phyloP scores from a whole-genome alignment of 2,113 vertebrate genomes.

The Eonycteris spelaea region DNA sequence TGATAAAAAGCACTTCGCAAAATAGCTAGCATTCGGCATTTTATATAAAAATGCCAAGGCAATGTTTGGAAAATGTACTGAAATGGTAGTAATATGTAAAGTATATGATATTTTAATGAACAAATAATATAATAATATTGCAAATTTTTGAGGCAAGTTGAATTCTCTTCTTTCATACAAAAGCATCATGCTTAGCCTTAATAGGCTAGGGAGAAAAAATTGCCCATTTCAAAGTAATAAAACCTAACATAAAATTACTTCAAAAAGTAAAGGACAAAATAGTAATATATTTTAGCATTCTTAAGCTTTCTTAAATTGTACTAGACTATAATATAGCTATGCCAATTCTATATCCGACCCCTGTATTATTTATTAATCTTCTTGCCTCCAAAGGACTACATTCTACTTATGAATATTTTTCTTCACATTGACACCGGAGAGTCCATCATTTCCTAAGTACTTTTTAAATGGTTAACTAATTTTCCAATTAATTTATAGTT shows the following conservation, averaged over 20 bases:
- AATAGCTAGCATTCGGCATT: background rate
- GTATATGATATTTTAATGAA: background rate
- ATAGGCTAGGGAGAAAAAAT: background rate
- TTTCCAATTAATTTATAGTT: background rate
- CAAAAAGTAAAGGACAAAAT: background rate
- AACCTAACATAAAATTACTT: background rate
- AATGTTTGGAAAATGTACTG: background rate
- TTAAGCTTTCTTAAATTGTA: background rate
- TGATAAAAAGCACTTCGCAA: background rate
- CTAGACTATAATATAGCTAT: background rate
- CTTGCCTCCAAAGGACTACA: background rate
- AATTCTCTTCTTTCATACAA: background rate
- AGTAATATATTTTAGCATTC: background rate
- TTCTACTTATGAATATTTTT: background rate
- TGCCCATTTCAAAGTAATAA: background rate
- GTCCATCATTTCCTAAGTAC: background rate
- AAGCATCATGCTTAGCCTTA: background rate
- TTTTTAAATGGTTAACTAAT: background rate
- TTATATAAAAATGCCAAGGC: background rate
- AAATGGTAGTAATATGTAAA: constrained; percentile 4
- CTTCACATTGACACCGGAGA: background rate
- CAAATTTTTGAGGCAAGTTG: background rate
- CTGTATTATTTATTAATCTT: background rate
- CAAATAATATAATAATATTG: background rate
- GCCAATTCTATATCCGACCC: background rate